Evolutionary conservation across 1,140 invertebrate genomes (phyloP).

Genomic region (Ridgeia piscesae): DNA sequence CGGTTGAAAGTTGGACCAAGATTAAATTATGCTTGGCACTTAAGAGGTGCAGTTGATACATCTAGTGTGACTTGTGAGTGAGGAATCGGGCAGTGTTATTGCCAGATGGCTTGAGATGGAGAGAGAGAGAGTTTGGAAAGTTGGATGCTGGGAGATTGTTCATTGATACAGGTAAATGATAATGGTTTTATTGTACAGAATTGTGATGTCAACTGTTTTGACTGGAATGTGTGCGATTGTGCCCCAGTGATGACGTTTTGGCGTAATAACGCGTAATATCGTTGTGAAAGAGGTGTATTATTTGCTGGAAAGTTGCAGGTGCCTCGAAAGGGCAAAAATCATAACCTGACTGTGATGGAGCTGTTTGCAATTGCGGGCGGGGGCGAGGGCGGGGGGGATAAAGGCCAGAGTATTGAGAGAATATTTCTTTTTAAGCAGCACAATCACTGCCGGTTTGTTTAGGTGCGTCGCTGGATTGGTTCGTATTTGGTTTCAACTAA

Average conservation of each 20-base stretch:
- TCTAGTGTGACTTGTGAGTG: neutral
- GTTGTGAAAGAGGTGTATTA: neutral
- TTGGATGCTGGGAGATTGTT: too few species aligned
- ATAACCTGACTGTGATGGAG: neutral
- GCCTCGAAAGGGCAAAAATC: neutral
- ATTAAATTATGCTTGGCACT: neutral
- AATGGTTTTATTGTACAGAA: constrained; percentile 1
- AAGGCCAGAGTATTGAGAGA: neutral
- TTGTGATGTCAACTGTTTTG: neutral
- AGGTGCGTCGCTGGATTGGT: neutral
- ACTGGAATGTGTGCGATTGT: neutral
- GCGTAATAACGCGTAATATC: neutral
- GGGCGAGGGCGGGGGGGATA: too few species aligned
- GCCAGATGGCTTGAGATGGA: neutral
- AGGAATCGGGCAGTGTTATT: neutral
- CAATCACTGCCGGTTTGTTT: neutral
- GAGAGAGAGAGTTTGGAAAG: too few species aligned
- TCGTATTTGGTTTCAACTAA: neutral
- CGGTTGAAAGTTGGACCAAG: neutral
- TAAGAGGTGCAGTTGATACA: neutral
- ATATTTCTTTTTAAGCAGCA: neutral
- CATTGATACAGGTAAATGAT: neutral
- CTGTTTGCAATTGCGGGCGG: neutral
- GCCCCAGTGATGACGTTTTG: neutral
- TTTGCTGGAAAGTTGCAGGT: neutral